A percentile compares a stretch with the other conserved stretches of the same genome.
These are phyloP conservation scores for Triops cancriformis DNA, from an alignment of 1,140 invertebrate species.

Conservation along the genomic window DNA sequence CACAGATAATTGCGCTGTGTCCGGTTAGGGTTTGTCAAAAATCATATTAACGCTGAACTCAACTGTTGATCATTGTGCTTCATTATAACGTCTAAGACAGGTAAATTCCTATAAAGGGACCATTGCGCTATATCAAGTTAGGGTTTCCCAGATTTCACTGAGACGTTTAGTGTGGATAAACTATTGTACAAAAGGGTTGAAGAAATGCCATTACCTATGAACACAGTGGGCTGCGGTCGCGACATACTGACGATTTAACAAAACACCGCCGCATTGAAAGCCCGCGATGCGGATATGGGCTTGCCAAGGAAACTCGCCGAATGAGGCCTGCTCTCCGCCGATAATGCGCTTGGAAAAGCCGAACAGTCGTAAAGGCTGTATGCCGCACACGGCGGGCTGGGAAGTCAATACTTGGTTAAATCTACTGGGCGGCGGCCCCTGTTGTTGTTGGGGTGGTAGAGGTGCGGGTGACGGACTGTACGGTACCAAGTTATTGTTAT, in stretches of 20 bases:
- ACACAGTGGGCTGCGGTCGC: constrained; percentile 69
- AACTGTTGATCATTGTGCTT: no score
- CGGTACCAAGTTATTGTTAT: not conserved
- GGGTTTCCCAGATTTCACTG: no score
- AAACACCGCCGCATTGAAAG: constrained; percentile 67
- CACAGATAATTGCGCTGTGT: no score
- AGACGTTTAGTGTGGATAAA: no score
- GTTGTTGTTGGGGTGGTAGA: constrained; percentile 19
- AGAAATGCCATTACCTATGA: constrained; percentile 40
- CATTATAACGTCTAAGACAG: no score
- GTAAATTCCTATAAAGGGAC: no score
- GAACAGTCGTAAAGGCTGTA: constrained; percentile 54
- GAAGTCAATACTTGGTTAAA: constrained; percentile 17
- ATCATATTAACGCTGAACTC: no score
- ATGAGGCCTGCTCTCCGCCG: constrained; percentile 44
- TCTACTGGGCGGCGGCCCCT: constrained; percentile 18
- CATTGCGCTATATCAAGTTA: no score
- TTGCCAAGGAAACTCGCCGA: constrained; percentile 74
- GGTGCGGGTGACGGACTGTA: constrained; percentile 22
- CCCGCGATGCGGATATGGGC: constrained; percentile 71
- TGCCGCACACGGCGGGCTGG: constrained; percentile 34
- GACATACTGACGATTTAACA: constrained; percentile 53
- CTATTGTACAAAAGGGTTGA: not conserved
- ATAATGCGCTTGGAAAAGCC: constrained; percentile 65
- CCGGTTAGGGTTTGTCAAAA: no score